Conservation (phyloP, 2,797 vertebrate genomes). For the Enteromius unitaeniatus region DNA sequence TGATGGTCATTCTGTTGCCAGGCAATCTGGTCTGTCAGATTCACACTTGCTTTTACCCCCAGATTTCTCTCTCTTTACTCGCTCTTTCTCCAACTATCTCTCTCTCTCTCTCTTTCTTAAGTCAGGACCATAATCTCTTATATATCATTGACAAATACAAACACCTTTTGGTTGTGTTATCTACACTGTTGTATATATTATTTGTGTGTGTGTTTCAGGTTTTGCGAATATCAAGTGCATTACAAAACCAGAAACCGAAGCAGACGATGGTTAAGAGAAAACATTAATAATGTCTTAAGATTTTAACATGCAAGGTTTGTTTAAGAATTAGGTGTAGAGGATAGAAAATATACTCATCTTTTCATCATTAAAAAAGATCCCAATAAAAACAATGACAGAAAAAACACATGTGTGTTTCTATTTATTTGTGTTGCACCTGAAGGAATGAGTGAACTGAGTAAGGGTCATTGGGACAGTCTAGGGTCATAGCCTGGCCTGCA, state of each 20-base stretch:
- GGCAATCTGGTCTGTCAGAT: slow-evolving; percentile 85
- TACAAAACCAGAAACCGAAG: not conserved
- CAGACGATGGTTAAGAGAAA: not conserved
- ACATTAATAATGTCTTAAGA: not conserved
- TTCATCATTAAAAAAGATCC: not conserved
- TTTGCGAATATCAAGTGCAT: not conserved
- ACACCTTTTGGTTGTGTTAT: slow-evolving; percentile 49
- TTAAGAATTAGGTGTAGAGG: not conserved
- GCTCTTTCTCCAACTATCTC: slow-evolving; percentile 55
- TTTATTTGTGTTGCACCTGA: slow-evolving; percentile 49
- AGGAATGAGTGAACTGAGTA: slow-evolving; percentile 52
- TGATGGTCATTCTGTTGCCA: slow-evolving; percentile 85
- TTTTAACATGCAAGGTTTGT: not conserved
- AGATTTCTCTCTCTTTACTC: slow-evolving; percentile 61
- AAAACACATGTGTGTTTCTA: not conserved
- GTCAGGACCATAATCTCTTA: slow-evolving; percentile 30
- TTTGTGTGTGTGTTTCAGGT: slow-evolving; percentile 26
- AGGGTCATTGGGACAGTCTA: slow-evolving; percentile 44
- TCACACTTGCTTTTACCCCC: slow-evolving; percentile 78
- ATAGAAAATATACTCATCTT: not conserved
- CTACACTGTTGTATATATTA: slow-evolving; percentile 25
- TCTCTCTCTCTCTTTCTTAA: slow-evolving; percentile 12
- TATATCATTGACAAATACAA: slow-evolving; percentile 32
- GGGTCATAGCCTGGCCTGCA: slow-evolving; percentile 51
- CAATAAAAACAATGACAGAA: not conserved